Evolutionary conservation across 2,113 vertebrate species (phyloP), one percentile per base, ranked within the genome.

Genomic region (Pseudorhombus dupliciocellatus): DNA sequence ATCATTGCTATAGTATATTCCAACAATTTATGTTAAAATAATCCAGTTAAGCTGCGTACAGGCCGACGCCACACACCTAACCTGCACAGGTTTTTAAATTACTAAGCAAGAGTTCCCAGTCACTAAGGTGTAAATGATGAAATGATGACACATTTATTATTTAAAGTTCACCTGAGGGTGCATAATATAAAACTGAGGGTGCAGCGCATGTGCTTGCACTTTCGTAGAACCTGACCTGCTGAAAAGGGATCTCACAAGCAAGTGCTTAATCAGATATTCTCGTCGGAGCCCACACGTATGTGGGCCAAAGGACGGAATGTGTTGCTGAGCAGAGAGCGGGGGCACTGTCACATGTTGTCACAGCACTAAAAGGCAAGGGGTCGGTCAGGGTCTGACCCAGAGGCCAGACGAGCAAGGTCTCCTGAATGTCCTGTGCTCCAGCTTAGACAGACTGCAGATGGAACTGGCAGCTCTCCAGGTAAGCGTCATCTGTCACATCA

Each of bases 401-500:
- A 51, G 65, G 30, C 44, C 26, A 63, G 14, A 22, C 22, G 20
- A 69, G 56, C 40, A 42, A 46, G 55, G 22, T 21, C 54, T 61
- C 65, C 63, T 52, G 28, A 28, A 44, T 37, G 1, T 62, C 30
- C 73, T 48, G 51, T 6, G 26, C 42, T 66, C 22, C 30, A 46
- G 53, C 50, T 56, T 37, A 66, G 81, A 77, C 75, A 73, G 64
- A 44, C 20, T 54, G 53, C 69, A 79, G 65, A 81, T 79, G 78
- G 72, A 70, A 73, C 16, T 65, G 54, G 65, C 72, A 73, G 62
- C 40, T 63, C 42, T 81, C 71, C 65, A 79, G 75, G 63, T 84
- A 61, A 40, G 62, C 40, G 44, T 72, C 67, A 72, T 73, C 72
- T 64, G 84, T 73, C 81, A 75, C 30, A 58, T 70, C 64, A 53